Conservation (phyloP, 64 coral and sea anemone genomes). For the Acropora tenuis region DNA sequence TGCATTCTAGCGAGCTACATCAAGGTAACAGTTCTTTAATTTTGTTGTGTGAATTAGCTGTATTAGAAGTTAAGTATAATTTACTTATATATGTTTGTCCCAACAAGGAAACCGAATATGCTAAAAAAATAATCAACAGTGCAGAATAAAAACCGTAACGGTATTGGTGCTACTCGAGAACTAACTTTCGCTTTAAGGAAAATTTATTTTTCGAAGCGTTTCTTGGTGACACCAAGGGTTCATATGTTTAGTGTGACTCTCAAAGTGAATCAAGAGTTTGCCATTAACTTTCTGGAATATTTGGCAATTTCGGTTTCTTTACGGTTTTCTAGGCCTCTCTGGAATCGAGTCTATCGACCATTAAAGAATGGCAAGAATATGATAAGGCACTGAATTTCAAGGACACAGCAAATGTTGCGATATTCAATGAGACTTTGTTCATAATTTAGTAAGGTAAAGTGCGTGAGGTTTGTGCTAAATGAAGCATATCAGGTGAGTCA, state of each 20-base stretch:
- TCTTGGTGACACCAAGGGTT: neutral
- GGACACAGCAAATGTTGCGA: neutral
- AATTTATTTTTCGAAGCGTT: neutral
- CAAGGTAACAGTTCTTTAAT: neutral
- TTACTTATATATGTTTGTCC: too few relatives aligned
- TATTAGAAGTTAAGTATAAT: neutral
- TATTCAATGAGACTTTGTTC: neutral
- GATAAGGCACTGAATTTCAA: neutral
- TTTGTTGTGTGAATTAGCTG: neutral
- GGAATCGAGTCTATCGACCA: neutral
- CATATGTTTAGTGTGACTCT: too few relatives aligned
- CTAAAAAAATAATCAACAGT: too few relatives aligned
- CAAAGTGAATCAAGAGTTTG: neutral
- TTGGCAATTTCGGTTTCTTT: neutral
- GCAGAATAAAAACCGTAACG: too few relatives aligned
- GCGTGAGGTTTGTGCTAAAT: constrained; percentile 13
- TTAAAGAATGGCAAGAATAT: neutral
- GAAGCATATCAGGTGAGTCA: neutral
- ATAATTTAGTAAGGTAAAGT: neutral
- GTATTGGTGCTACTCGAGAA: too few relatives aligned
- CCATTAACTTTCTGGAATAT: neutral
- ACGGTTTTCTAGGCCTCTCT: neutral
- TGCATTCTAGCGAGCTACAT: neutral
- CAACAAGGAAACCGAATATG: too few relatives aligned
- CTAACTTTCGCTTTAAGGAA: neutral